phyloP scores from a whole-genome alignment of 2,797 vertebrate genomes.

The Cyclura pinguis region DNA sequence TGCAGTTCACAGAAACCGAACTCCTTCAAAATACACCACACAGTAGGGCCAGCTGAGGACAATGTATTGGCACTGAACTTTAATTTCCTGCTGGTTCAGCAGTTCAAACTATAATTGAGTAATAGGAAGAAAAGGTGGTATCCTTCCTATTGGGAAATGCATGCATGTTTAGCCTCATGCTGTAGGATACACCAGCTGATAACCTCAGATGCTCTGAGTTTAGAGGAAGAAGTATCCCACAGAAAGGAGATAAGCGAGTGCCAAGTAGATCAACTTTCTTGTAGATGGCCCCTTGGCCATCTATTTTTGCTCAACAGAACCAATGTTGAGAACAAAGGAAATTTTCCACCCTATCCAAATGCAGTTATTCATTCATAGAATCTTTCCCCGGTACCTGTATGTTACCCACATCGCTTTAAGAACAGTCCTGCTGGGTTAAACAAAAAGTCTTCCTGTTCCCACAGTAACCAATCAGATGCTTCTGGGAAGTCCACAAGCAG shows the following conservation, averaged over 20 bases:
- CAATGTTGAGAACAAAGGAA: not conserved
- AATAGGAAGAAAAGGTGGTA: not conserved
- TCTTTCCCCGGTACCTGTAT: not conserved
- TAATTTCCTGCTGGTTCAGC: conserved; percentile 36
- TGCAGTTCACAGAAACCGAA: not conserved
- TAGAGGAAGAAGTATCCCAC: too few relatives aligned
- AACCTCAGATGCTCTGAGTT: not conserved
- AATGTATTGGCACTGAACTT: conserved; percentile 7
- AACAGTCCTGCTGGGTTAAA: too few relatives aligned
- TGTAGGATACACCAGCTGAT: not conserved
- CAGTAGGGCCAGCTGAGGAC: not conserved
- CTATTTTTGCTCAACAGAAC: too few relatives aligned
- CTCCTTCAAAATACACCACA: not conserved
- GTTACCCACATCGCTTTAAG: not conserved
- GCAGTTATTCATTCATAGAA: not conserved
- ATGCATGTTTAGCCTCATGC: not conserved
- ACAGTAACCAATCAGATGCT: not conserved
- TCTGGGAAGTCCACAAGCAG: not conserved
- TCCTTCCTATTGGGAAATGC: not conserved
- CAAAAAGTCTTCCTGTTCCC: not conserved
- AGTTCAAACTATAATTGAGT: conserved; percentile 33
- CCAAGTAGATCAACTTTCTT: not conserved
- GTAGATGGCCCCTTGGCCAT: not conserved
- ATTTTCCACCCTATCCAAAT: not conserved
- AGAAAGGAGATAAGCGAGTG: not conserved